phyloP scores from a whole-genome alignment of 2,113 vertebrate species.

The Spilogale gracilis region DNA sequence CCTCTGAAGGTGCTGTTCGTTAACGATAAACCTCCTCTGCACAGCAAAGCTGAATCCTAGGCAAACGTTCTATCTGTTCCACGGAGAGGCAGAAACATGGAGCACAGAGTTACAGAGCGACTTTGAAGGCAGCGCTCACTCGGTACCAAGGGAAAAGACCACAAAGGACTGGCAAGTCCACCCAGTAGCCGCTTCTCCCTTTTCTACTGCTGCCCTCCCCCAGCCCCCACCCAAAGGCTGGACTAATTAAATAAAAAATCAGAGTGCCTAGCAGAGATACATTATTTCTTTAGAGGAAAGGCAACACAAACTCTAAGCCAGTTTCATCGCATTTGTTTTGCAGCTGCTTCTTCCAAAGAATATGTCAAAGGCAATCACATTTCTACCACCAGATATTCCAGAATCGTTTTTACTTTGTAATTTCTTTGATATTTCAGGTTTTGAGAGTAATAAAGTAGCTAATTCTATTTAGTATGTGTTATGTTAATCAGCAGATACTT shows the following conservation, averaged over 20 bases:
- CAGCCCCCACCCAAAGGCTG: fast-evolving
- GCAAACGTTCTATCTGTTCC: background rate
- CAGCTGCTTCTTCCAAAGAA: background rate
- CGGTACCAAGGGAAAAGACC: background rate
- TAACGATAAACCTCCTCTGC: background rate
- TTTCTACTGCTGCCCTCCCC: background rate
- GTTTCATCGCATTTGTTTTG: background rate
- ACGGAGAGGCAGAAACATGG: background rate
- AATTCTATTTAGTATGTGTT: background rate
- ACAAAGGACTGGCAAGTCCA: background rate
- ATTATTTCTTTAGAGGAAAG: background rate
- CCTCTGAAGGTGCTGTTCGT: background rate
- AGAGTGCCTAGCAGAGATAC: fast-evolving
- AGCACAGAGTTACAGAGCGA: no score
- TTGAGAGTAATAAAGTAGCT: background rate
- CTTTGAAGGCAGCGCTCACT: background rate
- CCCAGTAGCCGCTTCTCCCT: background rate
- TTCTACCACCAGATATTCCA: background rate
- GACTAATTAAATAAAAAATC: background rate
- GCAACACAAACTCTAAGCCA: background rate
- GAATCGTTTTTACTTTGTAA: background rate
- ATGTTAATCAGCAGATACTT: background rate
- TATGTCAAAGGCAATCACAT: background rate
- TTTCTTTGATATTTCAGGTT: background rate
- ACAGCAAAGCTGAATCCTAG: background rate